Base-by-base conservation (phyloP, 2,888 invertebrate species). In the Caenorhabditis sp. region DNA sequence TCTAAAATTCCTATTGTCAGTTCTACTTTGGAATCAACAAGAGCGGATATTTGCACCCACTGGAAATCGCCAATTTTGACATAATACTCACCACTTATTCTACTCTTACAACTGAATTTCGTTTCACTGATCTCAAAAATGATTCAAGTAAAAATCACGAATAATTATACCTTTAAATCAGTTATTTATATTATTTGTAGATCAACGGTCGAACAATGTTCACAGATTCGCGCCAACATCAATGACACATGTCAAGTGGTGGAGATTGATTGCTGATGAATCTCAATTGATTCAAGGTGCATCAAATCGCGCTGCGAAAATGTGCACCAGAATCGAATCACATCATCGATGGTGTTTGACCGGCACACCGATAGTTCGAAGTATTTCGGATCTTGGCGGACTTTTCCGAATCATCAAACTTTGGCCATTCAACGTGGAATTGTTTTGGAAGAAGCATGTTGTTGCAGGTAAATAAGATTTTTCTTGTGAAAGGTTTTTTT, bases 221-320 rank as follows among this genome's bases (percentile, higher is more conserved):
- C 43, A 43, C 21, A 58, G 26, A 10, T 62, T 27, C 23, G 5
- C 65, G 1, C 91, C 91, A 0, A 91, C 92, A 57, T 93, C 93
- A 0, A 88, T 93, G n/a, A 88, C 91, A 0, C 90, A 91, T 84
- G 90, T 93, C 1, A 89, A 91, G 59, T 93, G 93, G 92, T 93
- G 93, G 93, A 90, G 93, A 66, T 90, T 93, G 17, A 43, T 43
- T 17, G 88, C 82, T 27, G 93, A 93, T 88, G 93, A 93, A 89
- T 93, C 93, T 5, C 93, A 93, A 90, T 92, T 93, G 91, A 92
- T 93, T 0, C 93, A 93, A 84, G 90, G 91, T 59, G 89, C 90
- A 2, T 89, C 90, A 0, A 89, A 90, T 1, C 89, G 91, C 84
- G 90, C 91, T 0, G 91, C 92, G 0, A 89, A 90, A 81, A 92